Conservation (phyloP, 2,888 invertebrate genomes). For the Phlogophora meticulosa region DNA sequence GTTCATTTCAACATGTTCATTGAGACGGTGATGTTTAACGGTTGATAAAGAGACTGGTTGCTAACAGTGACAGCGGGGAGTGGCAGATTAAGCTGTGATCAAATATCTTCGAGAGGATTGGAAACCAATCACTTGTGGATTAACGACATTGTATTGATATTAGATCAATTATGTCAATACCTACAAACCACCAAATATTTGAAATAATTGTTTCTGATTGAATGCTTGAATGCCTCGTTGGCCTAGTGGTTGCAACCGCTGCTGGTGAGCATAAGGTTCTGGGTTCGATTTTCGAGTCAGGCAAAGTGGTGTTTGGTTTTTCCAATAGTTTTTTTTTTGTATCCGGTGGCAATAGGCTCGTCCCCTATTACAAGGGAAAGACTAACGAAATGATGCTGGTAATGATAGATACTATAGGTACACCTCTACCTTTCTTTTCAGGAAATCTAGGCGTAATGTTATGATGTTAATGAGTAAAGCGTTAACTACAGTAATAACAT, state of each 20-base stretch:
- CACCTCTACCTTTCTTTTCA: too few species aligned
- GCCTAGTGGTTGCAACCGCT: too few species aligned
- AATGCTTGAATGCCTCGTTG: background rate
- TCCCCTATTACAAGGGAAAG: too few species aligned
- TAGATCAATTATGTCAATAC: background rate
- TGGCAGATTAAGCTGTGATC: background rate
- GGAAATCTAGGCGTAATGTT: too few species aligned
- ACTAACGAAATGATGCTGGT: too few species aligned
- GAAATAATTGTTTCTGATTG: background rate
- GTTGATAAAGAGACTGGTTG: background rate
- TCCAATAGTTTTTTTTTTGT: too few species aligned
- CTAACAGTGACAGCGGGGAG: background rate
- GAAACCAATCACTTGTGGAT: slow-evolving; percentile 23
- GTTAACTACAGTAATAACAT: background rate
- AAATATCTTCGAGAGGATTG: background rate
- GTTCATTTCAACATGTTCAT: background rate
- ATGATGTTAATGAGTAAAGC: too few species aligned
- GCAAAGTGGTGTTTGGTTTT: too few species aligned
- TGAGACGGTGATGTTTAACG: background rate
- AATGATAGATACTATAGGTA: too few species aligned
- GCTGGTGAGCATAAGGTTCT: too few species aligned
- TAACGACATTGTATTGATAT: slow-evolving; percentile 18
- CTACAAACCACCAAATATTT: background rate
- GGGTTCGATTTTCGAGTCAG: too few species aligned
- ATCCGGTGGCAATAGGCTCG: too few species aligned